phyloP scores from a whole-genome alignment of 2,888 invertebrate species.

The Harmothoe impar region DNA sequence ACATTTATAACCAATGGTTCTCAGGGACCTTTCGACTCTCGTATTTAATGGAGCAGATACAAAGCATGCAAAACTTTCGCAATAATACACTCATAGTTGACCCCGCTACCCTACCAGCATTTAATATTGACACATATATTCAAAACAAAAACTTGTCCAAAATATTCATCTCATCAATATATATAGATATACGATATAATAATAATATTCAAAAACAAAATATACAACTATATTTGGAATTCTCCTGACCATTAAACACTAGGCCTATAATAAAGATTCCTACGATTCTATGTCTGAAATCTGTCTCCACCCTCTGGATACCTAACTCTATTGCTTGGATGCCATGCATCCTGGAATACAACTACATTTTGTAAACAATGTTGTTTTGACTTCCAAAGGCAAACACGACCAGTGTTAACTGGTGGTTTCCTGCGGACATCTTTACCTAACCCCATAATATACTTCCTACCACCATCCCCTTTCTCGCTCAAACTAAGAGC shows the following conservation, averaged over 20 bases:
- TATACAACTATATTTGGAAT: constrained; percentile 63
- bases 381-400: no score
- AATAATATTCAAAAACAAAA: constrained; percentile 59
- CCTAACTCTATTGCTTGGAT: not conserved
- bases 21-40: constrained; percentile 35
- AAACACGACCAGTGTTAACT: not conserved
- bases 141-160: constrained; percentile 60
- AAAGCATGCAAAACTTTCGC: constrained; percentile 60
- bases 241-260: constrained; percentile 58
- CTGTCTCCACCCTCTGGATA: not conserved
- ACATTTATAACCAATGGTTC: constrained; percentile 19
- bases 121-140: constrained; percentile 43
- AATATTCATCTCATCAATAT: constrained; percentile 56
- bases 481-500: not conserved
- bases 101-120: constrained; percentile 57
- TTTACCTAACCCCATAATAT: constrained; percentile 32
- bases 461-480: constrained; percentile 36
- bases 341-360: constrained; percentile 14
- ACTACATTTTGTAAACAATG: no score
- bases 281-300: not conserved
- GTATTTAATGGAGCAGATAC: constrained; percentile 36
- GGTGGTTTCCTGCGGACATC: not conserved
- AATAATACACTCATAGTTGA: constrained; percentile 39
- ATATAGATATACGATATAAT: constrained; percentile 56
- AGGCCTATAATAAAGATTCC: constrained; percentile 46